Evolutionary conservation across 2,888 invertebrate genomes (phyloP).

Genomic region (Punctoribates punctum): DNA sequence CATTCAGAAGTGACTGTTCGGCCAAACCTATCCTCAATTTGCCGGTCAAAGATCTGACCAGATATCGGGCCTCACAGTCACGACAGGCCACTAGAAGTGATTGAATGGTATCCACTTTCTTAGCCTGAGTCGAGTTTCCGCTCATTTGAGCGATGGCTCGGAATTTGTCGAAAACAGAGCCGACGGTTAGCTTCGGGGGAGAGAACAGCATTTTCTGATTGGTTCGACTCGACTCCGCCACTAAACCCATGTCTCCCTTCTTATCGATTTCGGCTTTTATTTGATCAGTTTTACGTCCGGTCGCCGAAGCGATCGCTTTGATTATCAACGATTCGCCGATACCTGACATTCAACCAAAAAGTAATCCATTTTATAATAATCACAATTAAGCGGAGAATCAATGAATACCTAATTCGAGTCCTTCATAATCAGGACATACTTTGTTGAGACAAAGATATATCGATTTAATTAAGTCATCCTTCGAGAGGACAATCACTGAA

Average conservation of each 20-base stretch:
- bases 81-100: slow-evolving; percentile 87
- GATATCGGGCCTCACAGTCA: slow-evolving; percentile 77
- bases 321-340: slow-evolving; percentile 83
- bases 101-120: slow-evolving; percentile 88
- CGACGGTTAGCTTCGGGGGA: slow-evolving; percentile 70
- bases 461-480: slow-evolving; percentile 81
- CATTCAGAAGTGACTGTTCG: slow-evolving; percentile 89
- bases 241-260: slow-evolving; percentile 83
- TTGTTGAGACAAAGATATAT: slow-evolving; percentile 94
- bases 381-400: background rate
- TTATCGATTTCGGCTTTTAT: slow-evolving; percentile 68
- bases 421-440: slow-evolving; percentile 92
- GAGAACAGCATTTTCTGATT: slow-evolving; percentile 84
- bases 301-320: slow-evolving; percentile 87
- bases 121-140: slow-evolving; percentile 64
- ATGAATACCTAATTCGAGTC: slow-evolving; percentile 73
- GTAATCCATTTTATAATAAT: background rate
- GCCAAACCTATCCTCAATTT: slow-evolving; percentile 94
- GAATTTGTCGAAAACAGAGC: slow-evolving; percentile 73
- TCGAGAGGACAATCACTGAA: slow-evolving; percentile 81
- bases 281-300: slow-evolving; percentile 76
- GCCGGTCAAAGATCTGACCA: slow-evolving; percentile 84
- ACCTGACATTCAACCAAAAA: slow-evolving; percentile 50
- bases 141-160: slow-evolving; percentile 80
- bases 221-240: slow-evolving; percentile 66